Evolutionary conservation across 2,888 invertebrate species (phyloP).

Genomic region (Myathropa florea): DNA sequence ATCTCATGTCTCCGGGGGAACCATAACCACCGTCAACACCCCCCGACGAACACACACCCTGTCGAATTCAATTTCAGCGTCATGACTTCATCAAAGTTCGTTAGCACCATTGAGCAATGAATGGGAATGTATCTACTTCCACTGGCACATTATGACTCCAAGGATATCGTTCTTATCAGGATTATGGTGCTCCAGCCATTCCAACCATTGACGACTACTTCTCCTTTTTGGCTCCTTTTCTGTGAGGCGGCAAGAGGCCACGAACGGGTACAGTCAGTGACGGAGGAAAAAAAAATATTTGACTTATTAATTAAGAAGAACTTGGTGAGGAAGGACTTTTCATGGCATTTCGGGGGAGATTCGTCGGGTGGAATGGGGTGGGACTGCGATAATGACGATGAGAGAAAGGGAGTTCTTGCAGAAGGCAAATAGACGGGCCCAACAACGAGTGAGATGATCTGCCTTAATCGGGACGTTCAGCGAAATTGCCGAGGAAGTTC

Average conservation of each 20-base stretch:
- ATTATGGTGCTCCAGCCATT: constrained; percentile 7
- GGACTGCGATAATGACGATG: not conserved
- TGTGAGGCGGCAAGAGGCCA: not conserved
- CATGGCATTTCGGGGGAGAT: not conserved
- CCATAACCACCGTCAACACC: not conserved
- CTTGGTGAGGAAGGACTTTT: not conserved
- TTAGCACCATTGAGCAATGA: constrained; percentile 53
- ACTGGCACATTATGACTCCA: constrained; percentile 22
- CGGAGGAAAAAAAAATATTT: not conserved
- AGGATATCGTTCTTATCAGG: constrained; percentile 6
- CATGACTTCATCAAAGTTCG: constrained; percentile 55
- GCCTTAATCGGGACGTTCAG: not conserved
- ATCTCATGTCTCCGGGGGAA: not conserved
- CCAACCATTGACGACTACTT: not conserved
- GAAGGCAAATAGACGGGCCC: not conserved
- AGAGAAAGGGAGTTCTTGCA: not conserved
- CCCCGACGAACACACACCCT: not conserved
- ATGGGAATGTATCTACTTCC: constrained; percentile 29
- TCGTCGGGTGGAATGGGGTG: not conserved
- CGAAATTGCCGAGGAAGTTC: not conserved
- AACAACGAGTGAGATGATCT: not conserved
- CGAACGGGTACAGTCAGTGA: not conserved
- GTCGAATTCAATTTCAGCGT: constrained; percentile 40
- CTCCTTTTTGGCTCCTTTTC: not conserved
- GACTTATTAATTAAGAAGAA: constrained; percentile 12